A percentile compares a stretch with the other conserved stretches of the same genome.
Conservation (phyloP, 1,140 invertebrate species). For the Semibalanus balanoides region DNA sequence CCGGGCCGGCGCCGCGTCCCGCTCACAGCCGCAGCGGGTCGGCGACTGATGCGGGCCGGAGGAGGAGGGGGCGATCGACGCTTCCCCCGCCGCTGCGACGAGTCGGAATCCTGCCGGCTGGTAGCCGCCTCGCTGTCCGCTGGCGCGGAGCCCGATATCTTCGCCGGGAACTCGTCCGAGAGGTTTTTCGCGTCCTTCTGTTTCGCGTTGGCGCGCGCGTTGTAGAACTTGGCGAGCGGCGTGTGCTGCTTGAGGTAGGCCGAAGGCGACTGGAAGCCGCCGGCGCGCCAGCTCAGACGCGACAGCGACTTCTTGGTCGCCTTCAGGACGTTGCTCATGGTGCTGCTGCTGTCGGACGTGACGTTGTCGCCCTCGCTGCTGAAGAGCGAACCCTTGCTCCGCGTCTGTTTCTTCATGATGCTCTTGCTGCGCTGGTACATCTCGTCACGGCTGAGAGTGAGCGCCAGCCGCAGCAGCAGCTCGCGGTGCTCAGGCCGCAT, state of each 20-base stretch:
- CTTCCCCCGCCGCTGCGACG: too few relatives aligned
- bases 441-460: conserved; percentile 76
- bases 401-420: conserved; percentile 60
- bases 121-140: neutral
- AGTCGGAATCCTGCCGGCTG: too few relatives aligned
- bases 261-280: conserved; percentile 14
- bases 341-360: conserved; percentile 49
- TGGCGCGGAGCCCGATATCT: neutral
- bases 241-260: conserved; percentile 18
- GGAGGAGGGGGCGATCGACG: neutral
- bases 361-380: conserved; percentile 24
- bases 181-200: neutral
- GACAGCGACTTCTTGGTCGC: conserved; percentile 24
- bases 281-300: conserved; percentile 19
- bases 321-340: conserved; percentile 28
- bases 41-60: too few relatives aligned
- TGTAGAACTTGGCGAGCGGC: conserved; percentile 15
- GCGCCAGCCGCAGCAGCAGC: conserved; percentile 66
- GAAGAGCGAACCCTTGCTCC: conserved; percentile 12
- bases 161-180: neutral
- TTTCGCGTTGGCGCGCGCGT: neutral
- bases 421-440: conserved; percentile 72
- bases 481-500: conserved; percentile 79
- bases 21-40: too few relatives aligned
- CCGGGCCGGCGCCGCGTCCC: too few relatives aligned